Evolutionary conservation across 2,113 vertebrate species (phyloP).

Genomic region (Sitta europaea): DNA sequence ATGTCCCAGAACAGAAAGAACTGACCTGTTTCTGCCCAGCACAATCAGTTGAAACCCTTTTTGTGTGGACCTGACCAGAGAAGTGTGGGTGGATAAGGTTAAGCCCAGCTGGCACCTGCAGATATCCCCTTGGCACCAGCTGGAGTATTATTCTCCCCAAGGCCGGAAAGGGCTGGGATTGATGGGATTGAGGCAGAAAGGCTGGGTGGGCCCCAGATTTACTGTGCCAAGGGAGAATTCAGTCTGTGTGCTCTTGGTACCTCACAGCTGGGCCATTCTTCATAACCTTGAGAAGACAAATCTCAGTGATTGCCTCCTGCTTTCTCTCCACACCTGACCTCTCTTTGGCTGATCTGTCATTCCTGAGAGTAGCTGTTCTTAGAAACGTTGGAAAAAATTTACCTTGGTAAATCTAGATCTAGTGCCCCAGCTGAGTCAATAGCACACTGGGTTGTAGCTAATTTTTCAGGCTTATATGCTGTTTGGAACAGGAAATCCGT

Average conservation of each 20-base stretch:
- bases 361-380: neutral
- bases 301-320: neutral
- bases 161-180: neutral
- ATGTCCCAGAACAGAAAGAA: constrained; percentile 8
- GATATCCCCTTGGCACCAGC: constrained; percentile 23
- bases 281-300: neutral
- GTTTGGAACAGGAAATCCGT: constrained; percentile 66
- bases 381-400: neutral
- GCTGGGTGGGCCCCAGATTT: neutral
- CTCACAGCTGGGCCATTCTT: neutral
- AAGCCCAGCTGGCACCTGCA: constrained; percentile 39
- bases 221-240: neutral
- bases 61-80: neutral
- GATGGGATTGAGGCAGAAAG: neutral
- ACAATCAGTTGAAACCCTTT: neutral
- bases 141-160: constrained; percentile 9
- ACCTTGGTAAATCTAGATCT: neutral
- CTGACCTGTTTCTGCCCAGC: neutral
- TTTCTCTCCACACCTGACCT: neutral
- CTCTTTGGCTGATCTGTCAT: neutral
- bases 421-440: neutral
- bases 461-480: constrained; percentile 29
- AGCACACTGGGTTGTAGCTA: neutral
- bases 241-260: neutral
- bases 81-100: constrained; percentile 13